Base-by-base conservation (phyloP, 2,888 invertebrate genomes). In the Volucella bombylans region DNA sequence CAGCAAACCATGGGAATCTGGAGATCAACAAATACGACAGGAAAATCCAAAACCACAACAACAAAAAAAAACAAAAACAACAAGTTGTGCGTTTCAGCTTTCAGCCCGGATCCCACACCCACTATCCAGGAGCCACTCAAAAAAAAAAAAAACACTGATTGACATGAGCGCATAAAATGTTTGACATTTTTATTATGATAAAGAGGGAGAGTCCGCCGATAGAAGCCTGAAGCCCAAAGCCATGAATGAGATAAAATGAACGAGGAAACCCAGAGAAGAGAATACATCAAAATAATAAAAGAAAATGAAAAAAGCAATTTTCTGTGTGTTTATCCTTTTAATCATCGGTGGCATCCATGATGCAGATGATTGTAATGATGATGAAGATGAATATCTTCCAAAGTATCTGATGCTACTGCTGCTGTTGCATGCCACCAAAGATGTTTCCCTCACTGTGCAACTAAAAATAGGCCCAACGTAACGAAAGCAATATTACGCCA, bases 171-270 rank as follows among this genome's bases (percentile, higher is more conserved):
- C 68, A 52, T 76, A 77, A 72, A 72, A 85, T 85, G 76, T 85
- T 80, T 85, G 81, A 85, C 85, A 62, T 77, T 85, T 80, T 85
- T 85, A 85, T 85, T 85, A 80, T 80, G 80, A 76, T 76, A 74
- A 78, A 74, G 64, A 47, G 55, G 49, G 49, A 54, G 55, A 47
- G 38, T 15, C 55, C 47, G 47, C 15, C 31, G 6, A 31, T 31
- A 6, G 31, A 31, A 6, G 31, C 4, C 31, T 31, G 31, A 31
- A 31, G 31, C 31, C 31, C 31, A 31, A 31, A 31, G 0, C 31
- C 31, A 31, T 31, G 6, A 69, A 61, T 57, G 23, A 73, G 47
- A 68, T 15, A n/a, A 41, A 15, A n/a, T 23, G 4, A 12, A 73
- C n/a, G 1, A 64, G 39, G n/a, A 50, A 41, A 31, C 31, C 31